Conservation (phyloP, 30 jellyfish, hydroid and myxozoan species). For the Rhopilema esculentum region DNA sequence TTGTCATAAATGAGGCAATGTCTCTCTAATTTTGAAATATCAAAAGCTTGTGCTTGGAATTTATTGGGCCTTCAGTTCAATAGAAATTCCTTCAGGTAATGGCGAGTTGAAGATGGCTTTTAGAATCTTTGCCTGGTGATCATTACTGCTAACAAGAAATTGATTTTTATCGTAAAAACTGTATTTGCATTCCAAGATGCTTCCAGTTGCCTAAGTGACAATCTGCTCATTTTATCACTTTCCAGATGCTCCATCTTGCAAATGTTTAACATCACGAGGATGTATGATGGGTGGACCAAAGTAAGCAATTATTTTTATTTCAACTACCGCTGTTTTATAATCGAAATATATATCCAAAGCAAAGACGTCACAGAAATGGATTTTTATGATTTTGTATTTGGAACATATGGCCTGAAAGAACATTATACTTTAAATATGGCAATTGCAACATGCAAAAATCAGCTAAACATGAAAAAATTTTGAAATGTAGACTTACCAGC, state of each 20-base stretch:
- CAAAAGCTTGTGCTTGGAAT: background rate
- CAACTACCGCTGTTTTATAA: background rate
- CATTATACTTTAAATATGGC: too few relatives aligned
- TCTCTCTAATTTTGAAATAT: background rate
- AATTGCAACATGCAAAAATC: too few relatives aligned
- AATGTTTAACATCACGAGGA: constrained; percentile 82
- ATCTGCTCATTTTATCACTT: background rate
- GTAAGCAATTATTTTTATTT: constrained; percentile 47
- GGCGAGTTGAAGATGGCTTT: too few relatives aligned
- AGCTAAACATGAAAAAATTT: too few relatives aligned
- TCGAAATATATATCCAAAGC: background rate
- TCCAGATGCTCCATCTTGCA: constrained; percentile 37
- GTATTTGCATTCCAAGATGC: background rate
- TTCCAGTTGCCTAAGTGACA: background rate
- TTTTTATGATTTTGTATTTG: background rate
- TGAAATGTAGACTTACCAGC: too few relatives aligned
- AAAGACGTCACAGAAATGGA: background rate
- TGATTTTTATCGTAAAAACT: too few relatives aligned
- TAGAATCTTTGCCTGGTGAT: too few relatives aligned
- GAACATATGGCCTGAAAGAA: too few relatives aligned
- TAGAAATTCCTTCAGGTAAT: too few relatives aligned
- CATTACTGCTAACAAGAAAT: too few relatives aligned
- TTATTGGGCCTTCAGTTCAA: too few relatives aligned
- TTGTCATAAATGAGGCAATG: background rate
- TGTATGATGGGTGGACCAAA: constrained; percentile 94